Conservation (phyloP, 2,797 vertebrate species). For the Glyptemys insculpta region DNA sequence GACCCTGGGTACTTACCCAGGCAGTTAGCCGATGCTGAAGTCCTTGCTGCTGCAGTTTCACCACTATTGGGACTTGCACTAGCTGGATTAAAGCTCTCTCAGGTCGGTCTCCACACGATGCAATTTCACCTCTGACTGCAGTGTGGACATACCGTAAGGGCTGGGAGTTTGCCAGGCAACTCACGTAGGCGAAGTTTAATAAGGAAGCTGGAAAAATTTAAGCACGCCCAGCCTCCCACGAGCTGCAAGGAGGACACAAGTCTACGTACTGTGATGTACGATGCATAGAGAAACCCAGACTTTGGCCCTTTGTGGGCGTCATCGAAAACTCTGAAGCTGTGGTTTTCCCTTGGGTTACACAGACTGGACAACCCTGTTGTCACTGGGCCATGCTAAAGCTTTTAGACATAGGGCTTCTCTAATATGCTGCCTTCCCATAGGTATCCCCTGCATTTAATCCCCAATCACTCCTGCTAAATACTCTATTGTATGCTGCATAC, state of each 20-base stretch:
- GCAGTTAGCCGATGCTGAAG: neutral
- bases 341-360: neutral
- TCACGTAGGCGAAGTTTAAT: neutral
- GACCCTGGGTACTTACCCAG: neutral
- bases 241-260: neutral
- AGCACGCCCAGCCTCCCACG: neutral
- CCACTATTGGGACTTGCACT: neutral
- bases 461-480: neutral
- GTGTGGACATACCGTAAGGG: neutral
- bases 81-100: neutral
- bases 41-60: neutral
- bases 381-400: neutral
- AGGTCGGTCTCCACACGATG: neutral
- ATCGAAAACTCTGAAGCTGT: neutral
- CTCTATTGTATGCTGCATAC: neutral
- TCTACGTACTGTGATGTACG: neutral
- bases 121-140: neutral
- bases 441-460: neutral
- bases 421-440: neutral
- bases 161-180: neutral
- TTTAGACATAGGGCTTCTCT: neutral
- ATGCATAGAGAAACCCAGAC: neutral
- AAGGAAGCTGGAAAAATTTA: no score
- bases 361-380: neutral
- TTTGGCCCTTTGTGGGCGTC: neutral